Conservation (phyloP, 2,797 vertebrate genomes). For the Oryzias dopingdopingensis region DNA sequence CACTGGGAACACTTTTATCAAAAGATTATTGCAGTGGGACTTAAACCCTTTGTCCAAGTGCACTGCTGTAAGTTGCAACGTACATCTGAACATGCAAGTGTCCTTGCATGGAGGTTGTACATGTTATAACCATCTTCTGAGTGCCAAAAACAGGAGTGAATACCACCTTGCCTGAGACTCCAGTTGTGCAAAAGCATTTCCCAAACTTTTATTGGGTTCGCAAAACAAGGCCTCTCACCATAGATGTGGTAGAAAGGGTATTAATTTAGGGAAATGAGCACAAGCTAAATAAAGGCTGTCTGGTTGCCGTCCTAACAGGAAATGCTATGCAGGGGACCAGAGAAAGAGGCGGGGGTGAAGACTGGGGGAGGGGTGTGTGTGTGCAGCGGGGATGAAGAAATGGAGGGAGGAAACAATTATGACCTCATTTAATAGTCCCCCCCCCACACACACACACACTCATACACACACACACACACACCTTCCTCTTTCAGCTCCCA, state of each 20-base stretch:
- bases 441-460: not conserved
- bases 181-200: conserved; percentile 57
- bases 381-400: conserved; percentile 23
- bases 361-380: conserved; percentile 10
- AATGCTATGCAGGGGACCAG: conserved; percentile 72
- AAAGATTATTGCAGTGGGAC: no score
- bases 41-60: no score
- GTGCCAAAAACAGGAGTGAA: conserved; percentile 13
- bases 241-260: conserved; percentile 71
- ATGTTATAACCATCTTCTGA: conserved; percentile 19
- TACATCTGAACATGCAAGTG: conserved; percentile 11
- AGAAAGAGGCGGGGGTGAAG: conserved; percentile 33
- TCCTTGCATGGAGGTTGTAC: conserved; percentile 15
- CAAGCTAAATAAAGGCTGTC: conserved; percentile 73
- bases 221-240: conserved; percentile 62
- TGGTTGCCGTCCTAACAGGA: conserved; percentile 77
- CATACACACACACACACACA: not conserved
- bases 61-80: not conserved
- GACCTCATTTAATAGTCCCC: conserved; percentile 74
- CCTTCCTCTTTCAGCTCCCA: conserved; percentile 47
- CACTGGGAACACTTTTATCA: no score
- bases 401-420: conserved; percentile 70
- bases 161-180: conserved; percentile 31
- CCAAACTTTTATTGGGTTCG: conserved; percentile 74
- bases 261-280: conserved; percentile 77